Conservation (phyloP, 2,888 invertebrate species). For the Thereva unica region DNA sequence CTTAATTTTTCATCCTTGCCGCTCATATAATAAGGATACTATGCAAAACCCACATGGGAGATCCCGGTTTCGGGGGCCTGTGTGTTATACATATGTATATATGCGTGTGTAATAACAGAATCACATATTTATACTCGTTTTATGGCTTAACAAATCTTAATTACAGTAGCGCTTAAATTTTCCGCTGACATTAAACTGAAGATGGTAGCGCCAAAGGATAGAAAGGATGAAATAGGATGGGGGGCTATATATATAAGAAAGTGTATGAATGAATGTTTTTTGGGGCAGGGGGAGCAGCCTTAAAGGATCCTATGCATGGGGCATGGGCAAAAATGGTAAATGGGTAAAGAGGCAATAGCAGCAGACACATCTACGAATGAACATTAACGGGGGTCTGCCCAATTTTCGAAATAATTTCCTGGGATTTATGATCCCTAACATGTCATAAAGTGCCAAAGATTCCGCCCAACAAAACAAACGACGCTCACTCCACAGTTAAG, state of each 20-base stretch:
- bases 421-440: conserved; percentile 33
- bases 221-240: too few species aligned
- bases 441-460: conserved; percentile 32
- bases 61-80: too few species aligned
- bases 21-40: too few species aligned
- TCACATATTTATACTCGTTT: conserved; percentile 16
- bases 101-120: not conserved
- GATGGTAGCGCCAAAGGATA: not conserved
- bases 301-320: not conserved
- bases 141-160: conserved; percentile 30
- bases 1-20: too few species aligned
- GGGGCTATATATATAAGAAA: too few species aligned
- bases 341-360: not conserved
- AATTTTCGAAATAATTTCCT: conserved; percentile 34
- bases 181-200: conserved; percentile 2
- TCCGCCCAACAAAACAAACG: conserved; percentile 25
- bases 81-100: too few species aligned
- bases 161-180: conserved; percentile 28
- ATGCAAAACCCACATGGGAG: too few species aligned
- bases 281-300: too few species aligned
- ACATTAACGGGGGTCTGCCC: conserved; percentile 22
- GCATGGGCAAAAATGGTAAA: not conserved
- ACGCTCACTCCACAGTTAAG: conserved; percentile 13
- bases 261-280: too few species aligned
- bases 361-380: not conserved